Evolutionary conservation across 2,113 vertebrate genomes (phyloP).

Genomic region (Cervus canadensis): DNA sequence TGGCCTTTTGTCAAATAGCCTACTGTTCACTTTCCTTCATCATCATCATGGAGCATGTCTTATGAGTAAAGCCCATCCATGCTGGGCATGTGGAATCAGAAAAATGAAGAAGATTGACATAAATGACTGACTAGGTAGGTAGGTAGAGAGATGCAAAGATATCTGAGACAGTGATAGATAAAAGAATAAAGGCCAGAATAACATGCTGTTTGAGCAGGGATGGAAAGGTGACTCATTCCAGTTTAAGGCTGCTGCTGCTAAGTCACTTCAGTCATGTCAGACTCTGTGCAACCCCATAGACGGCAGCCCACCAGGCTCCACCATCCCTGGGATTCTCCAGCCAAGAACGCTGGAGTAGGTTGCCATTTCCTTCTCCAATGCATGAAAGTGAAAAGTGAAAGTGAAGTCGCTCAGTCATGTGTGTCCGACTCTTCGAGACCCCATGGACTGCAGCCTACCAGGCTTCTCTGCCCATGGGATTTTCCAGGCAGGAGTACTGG

Average conservation of each 20-base stretch:
- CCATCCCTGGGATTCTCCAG: not conserved
- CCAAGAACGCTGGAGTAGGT: not conserved
- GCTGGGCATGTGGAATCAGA: not conserved
- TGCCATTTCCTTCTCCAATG: not conserved
- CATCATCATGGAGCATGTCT: not conserved
- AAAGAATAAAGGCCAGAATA: not conserved
- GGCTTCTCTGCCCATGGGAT: not conserved
- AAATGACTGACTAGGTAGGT: not conserved
- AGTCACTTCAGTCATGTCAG: not conserved
- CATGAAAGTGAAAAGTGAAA: not conserved
- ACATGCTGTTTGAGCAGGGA: not conserved
- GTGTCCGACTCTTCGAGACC: not conserved
- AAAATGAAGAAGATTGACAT: not conserved
- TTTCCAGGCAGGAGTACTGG: not conserved
- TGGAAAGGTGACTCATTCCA: not conserved
- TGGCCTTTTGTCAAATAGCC: not conserved
- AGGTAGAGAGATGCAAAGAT: not conserved
- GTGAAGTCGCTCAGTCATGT: rapidly evolving
- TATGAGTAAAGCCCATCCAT: not conserved
- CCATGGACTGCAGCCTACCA: not conserved
- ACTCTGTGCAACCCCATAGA: not conserved
- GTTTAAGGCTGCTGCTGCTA: not conserved
- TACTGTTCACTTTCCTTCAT: not conserved
- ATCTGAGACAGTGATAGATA: not conserved
- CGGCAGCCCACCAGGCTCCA: not conserved